Evolutionary conservation across 2,888 invertebrate genomes (phyloP).

Genomic region (Chironomus tentans): DNA sequence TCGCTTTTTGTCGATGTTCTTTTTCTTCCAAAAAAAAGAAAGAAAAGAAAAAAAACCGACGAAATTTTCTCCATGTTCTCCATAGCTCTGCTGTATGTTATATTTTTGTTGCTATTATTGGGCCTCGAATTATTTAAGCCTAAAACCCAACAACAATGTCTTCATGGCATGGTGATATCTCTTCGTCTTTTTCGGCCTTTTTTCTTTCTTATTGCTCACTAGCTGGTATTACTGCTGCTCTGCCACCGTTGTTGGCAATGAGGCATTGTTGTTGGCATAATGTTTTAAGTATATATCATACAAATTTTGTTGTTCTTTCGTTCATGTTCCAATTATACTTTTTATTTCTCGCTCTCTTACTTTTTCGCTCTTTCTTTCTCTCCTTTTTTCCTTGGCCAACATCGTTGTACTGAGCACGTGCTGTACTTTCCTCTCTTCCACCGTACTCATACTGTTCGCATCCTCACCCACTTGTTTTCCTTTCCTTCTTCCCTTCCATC

Average conservation of each 20-base stretch:
- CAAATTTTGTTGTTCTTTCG: not conserved
- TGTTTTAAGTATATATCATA: not conserved
- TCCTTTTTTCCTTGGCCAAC: not conserved
- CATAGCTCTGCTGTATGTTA: not conserved
- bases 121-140: not conserved
- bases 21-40: slow-evolving; percentile 18
- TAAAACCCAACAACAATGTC: not conserved
- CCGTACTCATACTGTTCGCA: not conserved
- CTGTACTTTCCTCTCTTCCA: not conserved
- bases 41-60: not conserved
- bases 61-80: slow-evolving; percentile 24
- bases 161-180: not conserved
- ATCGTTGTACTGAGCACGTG: not conserved
- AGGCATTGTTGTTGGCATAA: not conserved
- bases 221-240: not conserved
- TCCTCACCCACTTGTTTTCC: not conserved
- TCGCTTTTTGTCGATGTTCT: slow-evolving; percentile 21
- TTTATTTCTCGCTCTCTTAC: not conserved
- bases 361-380: not conserved
- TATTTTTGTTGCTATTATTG: not conserved
- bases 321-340: not conserved
- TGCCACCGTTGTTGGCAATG: not conserved
- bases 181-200: slow-evolving; percentile 7
- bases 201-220: not conserved
- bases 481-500: not conserved